Evolutionary conservation across 2,797 vertebrate genomes (phyloP).

Genomic region (Heteromormyrus szaboi): DNA sequence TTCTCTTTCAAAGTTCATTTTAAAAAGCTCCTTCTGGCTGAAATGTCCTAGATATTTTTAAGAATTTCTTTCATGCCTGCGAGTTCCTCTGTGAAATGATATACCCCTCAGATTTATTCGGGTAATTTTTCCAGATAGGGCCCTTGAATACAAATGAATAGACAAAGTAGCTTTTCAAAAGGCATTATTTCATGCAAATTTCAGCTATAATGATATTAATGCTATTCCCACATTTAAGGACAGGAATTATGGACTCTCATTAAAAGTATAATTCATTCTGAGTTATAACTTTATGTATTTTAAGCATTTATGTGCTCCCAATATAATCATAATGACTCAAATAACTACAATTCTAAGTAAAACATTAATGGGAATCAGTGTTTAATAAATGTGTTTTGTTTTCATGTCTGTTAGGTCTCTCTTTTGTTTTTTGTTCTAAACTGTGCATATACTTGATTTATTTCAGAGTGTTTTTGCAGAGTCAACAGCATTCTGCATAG

Average conservation of each 20-base stretch:
- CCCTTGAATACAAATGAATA: conserved; percentile 35
- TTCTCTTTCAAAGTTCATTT: background rate
- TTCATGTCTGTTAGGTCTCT: background rate
- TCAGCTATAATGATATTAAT: conserved; percentile 36
- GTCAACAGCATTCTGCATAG: background rate
- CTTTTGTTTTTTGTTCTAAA: background rate
- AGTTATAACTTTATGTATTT: conserved; percentile 10
- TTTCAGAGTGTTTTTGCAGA: background rate
- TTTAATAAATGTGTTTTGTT: background rate
- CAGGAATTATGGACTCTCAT: conserved; percentile 22
- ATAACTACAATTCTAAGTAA: background rate
- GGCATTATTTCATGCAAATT: conserved; percentile 39
- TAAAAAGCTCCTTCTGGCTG: conserved; percentile 23
- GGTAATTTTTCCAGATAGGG: conserved; percentile 29
- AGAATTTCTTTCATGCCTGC: conserved; percentile 33
- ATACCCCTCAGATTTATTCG: conserved; percentile 35
- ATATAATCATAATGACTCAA: conserved; percentile 2
- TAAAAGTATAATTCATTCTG: conserved; percentile 19
- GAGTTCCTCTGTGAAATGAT: conserved; percentile 28
- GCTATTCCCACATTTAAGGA: conserved; percentile 33
- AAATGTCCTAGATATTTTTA: conserved; percentile 24
- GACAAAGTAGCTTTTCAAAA: conserved; percentile 25
- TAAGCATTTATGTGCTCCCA: background rate
- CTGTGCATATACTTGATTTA: background rate
- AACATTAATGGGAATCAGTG: background rate